Base-by-base conservation (phyloP, 2,113 vertebrate genomes). In the Colossoma macropomum region DNA sequence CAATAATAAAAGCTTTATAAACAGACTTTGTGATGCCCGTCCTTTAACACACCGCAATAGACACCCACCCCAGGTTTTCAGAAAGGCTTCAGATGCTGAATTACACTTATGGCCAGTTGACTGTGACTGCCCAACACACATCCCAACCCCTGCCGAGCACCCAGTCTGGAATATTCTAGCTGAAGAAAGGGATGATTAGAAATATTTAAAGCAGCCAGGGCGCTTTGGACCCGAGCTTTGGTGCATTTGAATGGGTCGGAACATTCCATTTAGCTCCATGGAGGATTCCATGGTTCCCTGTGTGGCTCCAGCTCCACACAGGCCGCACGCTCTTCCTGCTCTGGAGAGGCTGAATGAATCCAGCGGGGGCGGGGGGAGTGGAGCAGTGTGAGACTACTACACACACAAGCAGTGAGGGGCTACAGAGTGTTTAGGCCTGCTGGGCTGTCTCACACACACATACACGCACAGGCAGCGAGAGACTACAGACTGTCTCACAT, bases 221-320 rank as follows among this genome's bases (percentile, higher is more conserved):
- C 32, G 63, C 19, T 45, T 50, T 23, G 45, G 52, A 62, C 63
- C 68, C 54, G 60, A 74, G 38, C 54, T 54, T 38, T 70, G 63
- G 56, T 82, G 34, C 76, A 62, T 73, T 82, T 81, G 68, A 82
- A 68, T 74, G 68, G 50, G 5, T 25, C 0, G 48, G 56, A 81
- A 71, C 73, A 76, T 75, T 68, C 63, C 79, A 75, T 86, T 68
- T 17, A 74, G 65, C 62, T 86, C 75, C 48, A 70, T 32, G 77
- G 75, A 82, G 65, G 52, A 79, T 48, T 19, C 59, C 70, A 86
- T 50, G 70, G 70, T 72, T 82, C 17, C 52, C 75, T 62, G 38
- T 30, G 75, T 59, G 30, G 23, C 62, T 50, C 73, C 27, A 74
- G 81, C 69, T 48, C 79, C 56, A 54, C 30, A 32, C 56, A 79